A percentile compares a stretch with the other conserved stretches of the same genome.
phyloP scores from a whole-genome alignment of 2,797 vertebrate genomes.

The Chelmon rostratus region DNA sequence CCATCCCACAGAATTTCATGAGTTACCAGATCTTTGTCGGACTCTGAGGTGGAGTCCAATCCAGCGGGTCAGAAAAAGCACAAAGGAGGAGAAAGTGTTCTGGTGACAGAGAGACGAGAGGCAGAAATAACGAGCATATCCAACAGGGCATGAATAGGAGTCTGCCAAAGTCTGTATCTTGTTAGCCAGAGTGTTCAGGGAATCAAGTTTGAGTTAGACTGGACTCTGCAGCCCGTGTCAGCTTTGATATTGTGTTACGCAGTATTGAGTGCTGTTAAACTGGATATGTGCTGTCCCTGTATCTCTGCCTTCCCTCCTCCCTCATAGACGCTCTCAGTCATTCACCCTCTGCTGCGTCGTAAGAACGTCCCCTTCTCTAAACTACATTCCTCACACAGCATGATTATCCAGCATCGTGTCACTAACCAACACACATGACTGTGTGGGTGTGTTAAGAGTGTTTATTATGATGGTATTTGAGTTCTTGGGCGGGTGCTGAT shows the following conservation, averaged over 20 bases:
- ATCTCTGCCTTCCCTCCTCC: not conserved
- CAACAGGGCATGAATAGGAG: not conserved
- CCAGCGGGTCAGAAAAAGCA: not conserved
- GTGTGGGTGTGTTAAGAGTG: slow-evolving; percentile 41
- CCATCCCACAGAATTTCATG: not conserved
- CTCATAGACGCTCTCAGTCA: slow-evolving; percentile 16
- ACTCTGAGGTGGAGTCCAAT: slow-evolving; percentile 12
- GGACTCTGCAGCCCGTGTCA: not conserved
- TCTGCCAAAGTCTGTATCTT: not conserved
- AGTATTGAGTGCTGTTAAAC: not conserved
- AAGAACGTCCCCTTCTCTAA: slow-evolving; percentile 34
- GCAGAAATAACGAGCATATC: slow-evolving; percentile 8
- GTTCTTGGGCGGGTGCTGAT: slow-evolving; percentile 34
- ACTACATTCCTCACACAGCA: slow-evolving; percentile 52
- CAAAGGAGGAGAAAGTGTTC: not conserved
- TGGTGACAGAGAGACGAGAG: not conserved
- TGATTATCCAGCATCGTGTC: slow-evolving; percentile 45
- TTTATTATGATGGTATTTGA: slow-evolving; percentile 53
- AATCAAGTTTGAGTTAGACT: not conserved
- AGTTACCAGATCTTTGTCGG: not conserved
- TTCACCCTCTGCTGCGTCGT: slow-evolving; percentile 31
- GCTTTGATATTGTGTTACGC: not conserved
- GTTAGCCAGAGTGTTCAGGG: not conserved
- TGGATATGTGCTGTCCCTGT: not conserved
- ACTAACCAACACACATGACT: slow-evolving; percentile 34